Evolutionary conservation across 2,888 invertebrate genomes (phyloP).

Genomic region (Clusia tigrina): DNA sequence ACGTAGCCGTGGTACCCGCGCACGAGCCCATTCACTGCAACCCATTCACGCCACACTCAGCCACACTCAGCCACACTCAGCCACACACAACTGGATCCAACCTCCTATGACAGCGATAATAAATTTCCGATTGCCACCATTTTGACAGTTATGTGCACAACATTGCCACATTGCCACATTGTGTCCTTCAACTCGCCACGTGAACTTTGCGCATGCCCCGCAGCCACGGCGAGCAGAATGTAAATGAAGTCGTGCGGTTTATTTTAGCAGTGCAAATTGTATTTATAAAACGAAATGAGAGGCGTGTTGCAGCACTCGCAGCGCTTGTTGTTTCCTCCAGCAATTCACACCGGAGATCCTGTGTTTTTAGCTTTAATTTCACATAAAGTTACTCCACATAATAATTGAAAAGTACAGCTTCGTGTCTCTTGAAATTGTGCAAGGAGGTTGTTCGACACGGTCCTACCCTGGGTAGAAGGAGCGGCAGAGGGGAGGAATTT

Average conservation of each 20-base stretch:
- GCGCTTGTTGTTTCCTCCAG: neutral
- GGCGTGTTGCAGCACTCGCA: neutral
- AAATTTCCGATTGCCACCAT: neutral
- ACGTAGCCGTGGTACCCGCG: too few relatives aligned
- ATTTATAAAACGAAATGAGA: neutral
- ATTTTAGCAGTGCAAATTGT: neutral
- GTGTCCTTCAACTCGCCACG: constrained; percentile 21
- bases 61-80: too few relatives aligned
- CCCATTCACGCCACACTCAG: too few relatives aligned
- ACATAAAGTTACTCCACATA: too few relatives aligned
- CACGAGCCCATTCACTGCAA: too few relatives aligned
- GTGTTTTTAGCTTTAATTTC: too few relatives aligned
- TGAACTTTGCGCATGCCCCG: constrained; percentile 13
- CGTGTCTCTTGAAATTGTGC: too few relatives aligned
- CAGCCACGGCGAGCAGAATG: constrained; percentile 3
- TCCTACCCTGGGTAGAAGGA: too few relatives aligned
- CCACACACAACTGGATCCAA: constrained; percentile 17
- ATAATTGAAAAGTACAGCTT: too few relatives aligned
- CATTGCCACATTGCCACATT: neutral
- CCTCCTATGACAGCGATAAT: constrained; percentile 9
- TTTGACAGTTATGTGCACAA: neutral
- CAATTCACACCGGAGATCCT: too few relatives aligned
- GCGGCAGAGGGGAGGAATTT: too few relatives aligned
- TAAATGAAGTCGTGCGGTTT: neutral
- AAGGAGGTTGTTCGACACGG: too few relatives aligned